Conservation (phyloP, 2,888 invertebrate species). For the Vanessa cardui region DNA sequence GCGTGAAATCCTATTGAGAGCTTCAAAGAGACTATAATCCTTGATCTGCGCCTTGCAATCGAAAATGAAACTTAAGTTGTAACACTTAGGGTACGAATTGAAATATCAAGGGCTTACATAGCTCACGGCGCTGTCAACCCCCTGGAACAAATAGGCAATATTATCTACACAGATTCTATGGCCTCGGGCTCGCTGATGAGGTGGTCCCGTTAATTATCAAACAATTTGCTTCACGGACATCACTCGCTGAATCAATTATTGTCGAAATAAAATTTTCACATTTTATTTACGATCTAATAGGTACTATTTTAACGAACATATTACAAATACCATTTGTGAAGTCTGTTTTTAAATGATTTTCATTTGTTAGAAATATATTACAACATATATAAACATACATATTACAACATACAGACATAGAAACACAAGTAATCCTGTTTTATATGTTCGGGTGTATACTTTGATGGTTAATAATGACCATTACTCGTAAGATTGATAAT, state of each 20-base stretch:
- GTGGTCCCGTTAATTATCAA: constrained; percentile 51
- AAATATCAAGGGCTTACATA: constrained; percentile 32
- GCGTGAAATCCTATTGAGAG: constrained; percentile 79
- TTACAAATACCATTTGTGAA: neutral
- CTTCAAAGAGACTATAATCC: constrained; percentile 74
- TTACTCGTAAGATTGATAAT: too few species aligned
- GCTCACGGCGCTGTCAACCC: constrained; percentile 48
- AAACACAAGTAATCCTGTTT: too few species aligned
- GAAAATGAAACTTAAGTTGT: constrained; percentile 35
- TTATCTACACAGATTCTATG: constrained; percentile 47
- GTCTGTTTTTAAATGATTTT: neutral
- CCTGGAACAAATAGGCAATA: constrained; percentile 49
- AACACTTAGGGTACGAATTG: constrained; percentile 42
- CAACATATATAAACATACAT: too few species aligned
- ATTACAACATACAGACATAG: too few species aligned
- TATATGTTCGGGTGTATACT: too few species aligned
- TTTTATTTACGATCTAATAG: too few species aligned
- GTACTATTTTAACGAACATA: too few species aligned
- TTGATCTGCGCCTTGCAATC: constrained; percentile 33
- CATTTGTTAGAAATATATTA: neutral
- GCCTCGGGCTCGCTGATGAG: constrained; percentile 47
- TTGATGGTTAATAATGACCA: too few species aligned
- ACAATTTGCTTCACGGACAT: constrained; percentile 41
- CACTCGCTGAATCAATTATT: neutral
- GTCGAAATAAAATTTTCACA: neutral